Evolutionary conservation across 2,888 invertebrate species (phyloP).

Genomic region (Ctenicera cuprea): DNA sequence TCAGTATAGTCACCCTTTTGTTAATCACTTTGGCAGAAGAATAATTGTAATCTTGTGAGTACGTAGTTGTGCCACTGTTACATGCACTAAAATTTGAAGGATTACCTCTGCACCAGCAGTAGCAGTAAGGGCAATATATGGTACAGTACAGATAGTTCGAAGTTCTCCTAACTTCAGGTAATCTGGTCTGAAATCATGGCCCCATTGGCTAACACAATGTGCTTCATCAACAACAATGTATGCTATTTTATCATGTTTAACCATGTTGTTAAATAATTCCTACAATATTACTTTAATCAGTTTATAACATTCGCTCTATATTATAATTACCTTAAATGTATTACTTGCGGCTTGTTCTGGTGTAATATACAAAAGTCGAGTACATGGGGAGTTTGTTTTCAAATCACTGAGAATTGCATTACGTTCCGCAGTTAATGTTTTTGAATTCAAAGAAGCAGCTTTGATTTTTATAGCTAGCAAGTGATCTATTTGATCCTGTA

Average conservation of each 20-base stretch:
- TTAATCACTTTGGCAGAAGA: too few species aligned
- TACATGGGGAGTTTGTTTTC: constrained; percentile 80
- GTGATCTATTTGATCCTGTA: constrained; percentile 93
- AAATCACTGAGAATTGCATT: constrained; percentile 87
- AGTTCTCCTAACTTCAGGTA: constrained; percentile 91
- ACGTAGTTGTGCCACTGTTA: too few species aligned
- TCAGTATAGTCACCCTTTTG: too few species aligned
- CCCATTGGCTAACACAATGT: constrained; percentile 99
- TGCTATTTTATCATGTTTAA: constrained; percentile 85
- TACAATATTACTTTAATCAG: constrained; percentile 63
- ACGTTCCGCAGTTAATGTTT: constrained; percentile 86
- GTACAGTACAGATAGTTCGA: constrained; percentile 80
- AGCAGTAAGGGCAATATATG: constrained; percentile 96
- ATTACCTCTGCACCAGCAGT: constrained; percentile 85
- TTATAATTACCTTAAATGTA: constrained; percentile 76
- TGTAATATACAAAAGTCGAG: constrained; percentile 94
- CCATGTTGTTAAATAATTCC: constrained; percentile 80
- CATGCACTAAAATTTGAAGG: not conserved
- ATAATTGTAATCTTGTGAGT: too few species aligned
- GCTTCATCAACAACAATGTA: constrained; percentile 98
- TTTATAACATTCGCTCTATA: too few species aligned
- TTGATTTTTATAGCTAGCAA: constrained; percentile 84
- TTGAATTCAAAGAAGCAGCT: constrained; percentile 95
- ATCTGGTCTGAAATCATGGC: constrained; percentile 97
- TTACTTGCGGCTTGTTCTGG: constrained; percentile 95